A percentile compares a stretch with the other conserved stretches of the same genome.
These are phyloP conservation scores for Drosophila ironensis DNA, from an alignment of 1,140 invertebrate species.

Conservation along the genomic window DNA sequence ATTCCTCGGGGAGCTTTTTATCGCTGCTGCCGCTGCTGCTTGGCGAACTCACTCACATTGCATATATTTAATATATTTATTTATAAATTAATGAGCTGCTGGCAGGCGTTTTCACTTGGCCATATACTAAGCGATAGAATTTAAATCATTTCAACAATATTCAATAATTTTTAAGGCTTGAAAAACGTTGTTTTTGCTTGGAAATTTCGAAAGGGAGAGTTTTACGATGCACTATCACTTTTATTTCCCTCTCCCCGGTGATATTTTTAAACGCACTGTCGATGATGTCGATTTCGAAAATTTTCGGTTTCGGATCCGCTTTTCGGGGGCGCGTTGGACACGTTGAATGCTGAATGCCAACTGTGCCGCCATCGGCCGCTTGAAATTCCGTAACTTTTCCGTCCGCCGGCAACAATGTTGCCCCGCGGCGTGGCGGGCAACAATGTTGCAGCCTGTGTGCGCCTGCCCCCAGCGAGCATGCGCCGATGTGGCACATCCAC, in stretches of 20 bases:
- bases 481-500: conserved; percentile 14
- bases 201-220: too few relatives aligned
- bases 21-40: conserved; percentile 10
- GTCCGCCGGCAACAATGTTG: conserved; percentile 10
- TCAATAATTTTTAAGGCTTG: too few relatives aligned
- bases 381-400: conserved; percentile 34
- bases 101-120: conserved; percentile 6
- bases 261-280: conserved; percentile 32
- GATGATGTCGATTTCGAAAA: neutral
- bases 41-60: conserved; percentile 18
- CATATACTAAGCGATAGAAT: neutral
- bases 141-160: neutral
- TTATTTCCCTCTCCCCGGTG: conserved; percentile 14
- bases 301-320: neutral
- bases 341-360: conserved; percentile 33
- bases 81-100: conserved; percentile 64
- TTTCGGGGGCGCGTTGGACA: conserved; percentile 21
- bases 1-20: conserved; percentile 25
- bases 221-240: conserved; percentile 39
- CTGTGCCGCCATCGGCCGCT: conserved; percentile 21
- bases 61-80: conserved; percentile 72
- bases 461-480: neutral
- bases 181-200: conserved; percentile 9
- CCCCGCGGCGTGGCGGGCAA: neutral
- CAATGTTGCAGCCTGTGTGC: too few relatives aligned